Conservation (phyloP, 1,140 invertebrate species). For the Mesaphorura yosii region DNA sequence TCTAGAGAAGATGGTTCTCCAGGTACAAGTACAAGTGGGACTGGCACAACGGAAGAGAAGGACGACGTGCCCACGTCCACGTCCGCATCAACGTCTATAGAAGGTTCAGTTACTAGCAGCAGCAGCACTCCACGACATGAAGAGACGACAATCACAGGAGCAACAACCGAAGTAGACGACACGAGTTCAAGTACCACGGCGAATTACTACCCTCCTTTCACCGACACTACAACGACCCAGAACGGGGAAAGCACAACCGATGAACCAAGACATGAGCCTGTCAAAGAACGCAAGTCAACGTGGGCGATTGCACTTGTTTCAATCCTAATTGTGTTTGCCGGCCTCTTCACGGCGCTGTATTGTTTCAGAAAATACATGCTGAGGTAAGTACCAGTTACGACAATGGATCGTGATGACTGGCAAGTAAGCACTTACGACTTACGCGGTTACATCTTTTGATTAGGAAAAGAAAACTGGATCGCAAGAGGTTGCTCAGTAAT, state of each 20-base stretch:
- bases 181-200: no score
- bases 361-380: background rate
- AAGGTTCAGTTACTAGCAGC: background rate
- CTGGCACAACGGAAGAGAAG: no score
- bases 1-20: background rate
- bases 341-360: background rate
- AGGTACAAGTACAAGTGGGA: no score
- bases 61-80: no score
- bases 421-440: no score
- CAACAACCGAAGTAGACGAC: no score
- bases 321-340: background rate
- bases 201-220: no score
- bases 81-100: background rate
- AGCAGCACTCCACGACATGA: no score
- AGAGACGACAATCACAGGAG: no score
- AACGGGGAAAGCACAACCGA: no score
- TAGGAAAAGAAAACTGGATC: background rate
- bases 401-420: background rate
- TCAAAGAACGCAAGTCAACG: background rate
- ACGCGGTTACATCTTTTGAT: no score
- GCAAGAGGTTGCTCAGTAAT: background rate
- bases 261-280: background rate
- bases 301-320: background rate
- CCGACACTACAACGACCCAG: no score
- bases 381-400: constrained; percentile 1